Evolutionary conservation across 2,113 vertebrate species (phyloP).

Genomic region (Sinosuthora webbiana): DNA sequence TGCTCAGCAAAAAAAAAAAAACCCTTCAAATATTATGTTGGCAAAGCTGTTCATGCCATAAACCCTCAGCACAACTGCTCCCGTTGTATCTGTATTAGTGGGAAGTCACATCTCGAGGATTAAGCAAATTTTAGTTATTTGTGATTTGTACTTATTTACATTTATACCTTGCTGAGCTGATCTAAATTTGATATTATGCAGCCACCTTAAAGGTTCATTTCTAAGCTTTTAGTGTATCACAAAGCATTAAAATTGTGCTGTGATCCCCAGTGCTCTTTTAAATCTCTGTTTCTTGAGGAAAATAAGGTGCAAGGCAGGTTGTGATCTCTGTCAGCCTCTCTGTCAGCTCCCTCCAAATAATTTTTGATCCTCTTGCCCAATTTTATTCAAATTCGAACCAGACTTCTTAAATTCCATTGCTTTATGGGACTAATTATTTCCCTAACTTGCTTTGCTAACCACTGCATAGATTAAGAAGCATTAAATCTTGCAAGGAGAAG

Average conservation of each 20-base stretch:
- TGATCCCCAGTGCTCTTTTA: not conserved
- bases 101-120: not conserved
- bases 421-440: not conserved
- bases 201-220: not conserved
- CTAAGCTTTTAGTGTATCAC: not conserved
- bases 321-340: not conserved
- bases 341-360: not conserved
- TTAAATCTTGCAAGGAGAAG: not conserved
- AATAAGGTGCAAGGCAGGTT: not conserved
- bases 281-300: not conserved
- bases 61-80: not conserved
- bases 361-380: not conserved
- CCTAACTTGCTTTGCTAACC: not conserved
- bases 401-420: not conserved
- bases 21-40: not conserved
- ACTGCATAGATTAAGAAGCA: not conserved
- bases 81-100: not conserved
- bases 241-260: not conserved
- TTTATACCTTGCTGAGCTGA: not conserved
- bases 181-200: not conserved
- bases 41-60: not conserved
- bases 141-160: not conserved
- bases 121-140: not conserved
- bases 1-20: not conserved
- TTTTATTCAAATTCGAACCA: not conserved